phyloP scores from a whole-genome alignment of 2,888 invertebrate genomes.

The Protula sp. region DNA sequence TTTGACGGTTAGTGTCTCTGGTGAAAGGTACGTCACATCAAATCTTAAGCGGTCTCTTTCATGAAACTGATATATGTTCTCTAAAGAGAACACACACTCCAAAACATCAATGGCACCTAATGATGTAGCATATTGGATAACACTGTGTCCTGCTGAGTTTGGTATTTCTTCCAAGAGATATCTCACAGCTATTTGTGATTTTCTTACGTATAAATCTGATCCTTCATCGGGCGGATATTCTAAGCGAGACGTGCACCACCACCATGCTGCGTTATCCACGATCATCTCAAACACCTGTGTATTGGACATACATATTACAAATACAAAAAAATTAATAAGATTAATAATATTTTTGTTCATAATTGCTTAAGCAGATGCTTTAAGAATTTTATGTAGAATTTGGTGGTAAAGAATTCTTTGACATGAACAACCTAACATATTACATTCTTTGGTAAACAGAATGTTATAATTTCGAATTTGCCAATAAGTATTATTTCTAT shows the following conservation, averaged over 20 bases:
- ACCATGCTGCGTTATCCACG: conserved; percentile 21
- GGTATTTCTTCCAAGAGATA: conserved; percentile 29
- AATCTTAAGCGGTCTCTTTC: conserved; percentile 18
- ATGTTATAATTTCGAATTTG: too few relatives aligned
- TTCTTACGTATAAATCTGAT: conserved; percentile 16
- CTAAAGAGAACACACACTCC: conserved; percentile 32
- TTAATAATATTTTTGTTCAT: too few relatives aligned
- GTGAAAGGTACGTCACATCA: conserved; percentile 35
- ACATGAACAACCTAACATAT: too few relatives aligned
- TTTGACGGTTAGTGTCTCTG: conserved; percentile 12
- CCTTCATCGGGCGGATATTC: conserved; percentile 31
- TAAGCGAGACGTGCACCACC: conserved; percentile 39
- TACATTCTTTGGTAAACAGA: too few relatives aligned
- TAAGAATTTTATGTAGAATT: too few relatives aligned
- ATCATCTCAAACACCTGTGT: conserved; percentile 14
- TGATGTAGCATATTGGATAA: conserved; percentile 35
- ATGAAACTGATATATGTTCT: conserved; percentile 33
- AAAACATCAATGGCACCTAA: conserved; percentile 35
- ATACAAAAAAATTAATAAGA: too few relatives aligned
- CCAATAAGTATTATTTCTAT: too few relatives aligned
- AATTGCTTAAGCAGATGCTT: too few relatives aligned
- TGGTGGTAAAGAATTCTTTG: too few relatives aligned
- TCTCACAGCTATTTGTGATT: conserved; percentile 30
- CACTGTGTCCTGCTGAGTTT: conserved; percentile 35
- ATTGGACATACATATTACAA: too few relatives aligned